Evolutionary conservation across 2,888 invertebrate genomes (phyloP), one percentile per base, ranked within the genome.

Genomic region (Palloptera scutellata): DNA sequence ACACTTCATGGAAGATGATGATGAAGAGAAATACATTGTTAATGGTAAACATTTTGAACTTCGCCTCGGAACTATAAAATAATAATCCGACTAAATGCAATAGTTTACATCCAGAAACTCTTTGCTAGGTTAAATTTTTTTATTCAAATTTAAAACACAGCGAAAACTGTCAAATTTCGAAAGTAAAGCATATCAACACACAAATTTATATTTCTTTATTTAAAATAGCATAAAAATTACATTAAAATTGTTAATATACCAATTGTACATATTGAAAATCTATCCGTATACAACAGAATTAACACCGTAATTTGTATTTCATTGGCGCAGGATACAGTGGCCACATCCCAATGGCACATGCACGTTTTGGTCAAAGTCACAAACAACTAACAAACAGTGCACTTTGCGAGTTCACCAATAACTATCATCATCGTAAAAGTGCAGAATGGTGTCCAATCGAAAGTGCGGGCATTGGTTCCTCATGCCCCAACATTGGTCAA

Each of bases 351-450:
- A 83, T 81, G 81, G 76, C 81, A 0, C 78, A 78, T 55, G 77
- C 78, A 4, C 79, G 79, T 5, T 82, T 83, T 51, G 85, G 84
- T 0, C 79, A 83, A 81, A 77, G 78, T 1, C 80, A 76, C 70
- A 88, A 90, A 78, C 88, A 88, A 62, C 86, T 90, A 74, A 91
- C 91, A 5, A 91, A 90, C 73, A 90, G 91, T 63, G 91, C 91
- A 1, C 86, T 93, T 41, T 90, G 90, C 76, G 91, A 92, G 78
- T 93, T 93, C 81, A 90, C 91, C 0, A 89, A 91, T 19, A 91
- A 91, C 82, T 92, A 92, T 83, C 88, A 91, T 71, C 88, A 90
- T 77, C 87, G 91, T 67, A 88, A 90, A 77, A 91, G 91, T 77
- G 90, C 90, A 9, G 91, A 91, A 82, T 93, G 92, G 92, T 90